These are phyloP conservation scores for Eurytemora carolleeae DNA, from an alignment of 1,140 invertebrate species.

Conservation along the genomic window DNA sequence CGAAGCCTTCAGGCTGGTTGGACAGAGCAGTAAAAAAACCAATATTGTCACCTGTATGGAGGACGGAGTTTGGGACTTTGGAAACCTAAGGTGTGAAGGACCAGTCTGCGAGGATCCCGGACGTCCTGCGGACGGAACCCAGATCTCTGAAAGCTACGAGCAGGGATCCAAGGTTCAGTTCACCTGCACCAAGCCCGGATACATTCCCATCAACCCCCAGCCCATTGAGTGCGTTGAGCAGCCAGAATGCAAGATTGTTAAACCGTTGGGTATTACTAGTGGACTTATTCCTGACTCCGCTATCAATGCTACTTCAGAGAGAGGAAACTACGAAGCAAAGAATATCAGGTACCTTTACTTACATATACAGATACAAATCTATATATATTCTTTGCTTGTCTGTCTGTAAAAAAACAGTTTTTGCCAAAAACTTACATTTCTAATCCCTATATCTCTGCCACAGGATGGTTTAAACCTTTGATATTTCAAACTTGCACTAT, in stretches of 20 bases:
- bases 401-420: no score
- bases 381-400: no score
- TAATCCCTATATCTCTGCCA: no score
- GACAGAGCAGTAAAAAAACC: constrained; percentile 67
- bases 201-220: constrained; percentile 69
- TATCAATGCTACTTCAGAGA: constrained; percentile 85
- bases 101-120: constrained; percentile 88
- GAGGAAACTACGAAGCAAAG: constrained; percentile 68
- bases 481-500: no score
- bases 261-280: constrained; percentile 69
- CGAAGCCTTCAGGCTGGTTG: constrained; percentile 78
- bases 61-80: constrained; percentile 90
- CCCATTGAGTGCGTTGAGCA: constrained; percentile 75
- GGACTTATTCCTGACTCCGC: constrained; percentile 79
- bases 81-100: constrained; percentile 80
- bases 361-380: no score
- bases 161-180: constrained; percentile 44
- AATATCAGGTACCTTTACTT: constrained; percentile 40
- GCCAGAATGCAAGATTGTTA: constrained; percentile 78
- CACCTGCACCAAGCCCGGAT: constrained; percentile 69
- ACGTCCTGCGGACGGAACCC: constrained; percentile 68
- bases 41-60: constrained; percentile 49
- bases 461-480: no score
- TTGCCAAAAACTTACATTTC: no score
- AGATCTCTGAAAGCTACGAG: constrained; percentile 74